These are phyloP conservation scores for Scotopteryx bipunctaria DNA, from an alignment of 2,888 invertebrate species.

Conservation along the genomic window DNA sequence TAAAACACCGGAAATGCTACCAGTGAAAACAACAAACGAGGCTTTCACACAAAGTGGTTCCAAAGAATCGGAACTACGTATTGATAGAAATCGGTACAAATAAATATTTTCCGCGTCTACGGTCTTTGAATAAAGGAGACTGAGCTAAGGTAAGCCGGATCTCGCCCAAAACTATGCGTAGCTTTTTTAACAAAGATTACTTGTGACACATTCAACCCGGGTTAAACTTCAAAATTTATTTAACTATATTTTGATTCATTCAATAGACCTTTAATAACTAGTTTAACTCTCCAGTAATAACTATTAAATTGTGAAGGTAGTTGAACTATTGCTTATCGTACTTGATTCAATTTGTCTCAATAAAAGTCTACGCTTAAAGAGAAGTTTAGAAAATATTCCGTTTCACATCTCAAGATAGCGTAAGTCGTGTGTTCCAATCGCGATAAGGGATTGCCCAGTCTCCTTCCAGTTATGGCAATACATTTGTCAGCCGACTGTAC, in stretches of 20 bases:
- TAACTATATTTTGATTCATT: too few relatives aligned
- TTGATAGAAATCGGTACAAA: slow-evolving; percentile 39
- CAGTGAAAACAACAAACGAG: slow-evolving; percentile 29
- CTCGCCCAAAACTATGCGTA: not conserved
- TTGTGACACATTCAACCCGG: too few relatives aligned
- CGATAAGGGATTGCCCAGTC: not conserved
- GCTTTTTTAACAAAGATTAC: not conserved
- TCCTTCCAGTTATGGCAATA: slow-evolving; percentile 49
- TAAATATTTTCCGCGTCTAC: slow-evolving; percentile 49
- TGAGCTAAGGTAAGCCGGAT: not conserved
- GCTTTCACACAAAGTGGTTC: slow-evolving; percentile 28
- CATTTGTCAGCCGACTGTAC: slow-evolving; percentile 57
- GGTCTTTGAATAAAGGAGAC: slow-evolving; percentile 43
- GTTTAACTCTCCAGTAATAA: too few relatives aligned
- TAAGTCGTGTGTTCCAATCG: not conserved
- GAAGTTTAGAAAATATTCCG: too few relatives aligned
- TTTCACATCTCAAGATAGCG: not conserved
- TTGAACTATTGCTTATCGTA: too few relatives aligned
- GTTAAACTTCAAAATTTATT: too few relatives aligned
- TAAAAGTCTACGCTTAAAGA: too few relatives aligned
- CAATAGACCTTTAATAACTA: too few relatives aligned
- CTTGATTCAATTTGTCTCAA: too few relatives aligned
- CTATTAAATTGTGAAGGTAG: too few relatives aligned
- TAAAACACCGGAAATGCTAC: slow-evolving; percentile 21
- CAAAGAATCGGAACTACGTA: slow-evolving; percentile 17